These are phyloP conservation scores for Echiichthys vipera DNA, from an alignment of 2,797 vertebrate genomes.

Conservation along the genomic window DNA sequence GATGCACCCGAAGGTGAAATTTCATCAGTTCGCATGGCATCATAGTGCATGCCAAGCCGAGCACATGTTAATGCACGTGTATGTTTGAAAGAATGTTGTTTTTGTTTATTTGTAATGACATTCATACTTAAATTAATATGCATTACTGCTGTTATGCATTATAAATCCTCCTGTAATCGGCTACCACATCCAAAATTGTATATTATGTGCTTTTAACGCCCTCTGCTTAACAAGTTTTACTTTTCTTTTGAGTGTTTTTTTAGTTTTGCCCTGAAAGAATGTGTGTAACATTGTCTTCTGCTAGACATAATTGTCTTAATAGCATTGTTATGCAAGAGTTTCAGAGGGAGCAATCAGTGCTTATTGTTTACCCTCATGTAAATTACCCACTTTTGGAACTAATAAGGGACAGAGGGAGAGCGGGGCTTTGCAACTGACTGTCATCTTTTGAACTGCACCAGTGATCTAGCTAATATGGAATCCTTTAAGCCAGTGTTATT, in stretches of 20 bases:
- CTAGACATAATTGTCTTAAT: constrained; percentile 41
- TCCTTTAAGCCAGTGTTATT: neutral
- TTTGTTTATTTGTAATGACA: neutral
- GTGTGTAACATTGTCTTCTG: constrained; percentile 4
- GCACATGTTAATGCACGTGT: neutral
- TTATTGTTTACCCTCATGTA: constrained; percentile 47
- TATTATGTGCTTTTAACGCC: neutral
- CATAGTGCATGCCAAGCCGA: neutral
- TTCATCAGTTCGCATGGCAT: constrained; percentile 39
- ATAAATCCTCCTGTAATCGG: neutral
- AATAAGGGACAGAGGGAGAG: constrained; percentile 34
- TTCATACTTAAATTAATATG: neutral
- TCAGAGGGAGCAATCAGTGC: constrained; percentile 35
- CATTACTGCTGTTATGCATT: neutral
- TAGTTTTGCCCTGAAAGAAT: neutral
- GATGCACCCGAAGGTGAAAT: constrained; percentile 46
- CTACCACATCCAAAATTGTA: neutral
- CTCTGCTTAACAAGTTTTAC: neutral
- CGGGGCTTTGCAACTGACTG: neutral
- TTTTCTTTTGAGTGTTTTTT: neutral
- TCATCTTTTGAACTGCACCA: neutral
- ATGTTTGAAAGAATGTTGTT: neutral
- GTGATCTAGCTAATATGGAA: constrained; percentile 6
- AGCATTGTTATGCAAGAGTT: constrained; percentile 57
- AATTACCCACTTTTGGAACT: constrained; percentile 48